Percentiles rank a stretch among this genome's conserved stretches.
Conservation (phyloP, 2,888 invertebrate species). For the Antheraea assamensis region DNA sequence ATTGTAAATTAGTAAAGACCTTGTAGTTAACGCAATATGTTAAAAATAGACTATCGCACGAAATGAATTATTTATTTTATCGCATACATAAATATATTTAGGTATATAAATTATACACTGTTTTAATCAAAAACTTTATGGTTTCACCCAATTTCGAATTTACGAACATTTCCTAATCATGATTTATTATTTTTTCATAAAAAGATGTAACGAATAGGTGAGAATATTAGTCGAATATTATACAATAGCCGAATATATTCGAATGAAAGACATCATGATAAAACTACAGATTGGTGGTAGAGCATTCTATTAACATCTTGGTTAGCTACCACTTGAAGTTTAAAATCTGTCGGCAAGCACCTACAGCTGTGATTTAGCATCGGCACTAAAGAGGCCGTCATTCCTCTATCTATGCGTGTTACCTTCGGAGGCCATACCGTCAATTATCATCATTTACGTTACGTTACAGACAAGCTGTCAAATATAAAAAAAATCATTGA, state of each 20-base stretch:
- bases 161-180: neutral
- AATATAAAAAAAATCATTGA: too few relatives aligned
- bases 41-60: neutral
- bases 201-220: neutral
- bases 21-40: neutral
- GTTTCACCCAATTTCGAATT: neutral
- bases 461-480: too few relatives aligned
- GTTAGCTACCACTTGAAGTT: neutral
- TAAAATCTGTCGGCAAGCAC: neutral
- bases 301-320: neutral
- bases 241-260: too few relatives aligned
- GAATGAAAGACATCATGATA: too few relatives aligned
- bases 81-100: neutral
- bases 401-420: neutral
- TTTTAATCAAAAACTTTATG: neutral
- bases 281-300: neutral
- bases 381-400: neutral
- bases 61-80: neutral
- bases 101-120: neutral
- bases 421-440: neutral
- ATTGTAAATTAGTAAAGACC: conserved; percentile 5
- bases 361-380: neutral
- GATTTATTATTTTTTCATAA: neutral
- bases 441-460: neutral
- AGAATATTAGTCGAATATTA: too few relatives aligned